Conservation (phyloP, 2,113 vertebrate species). For the Microtus oregoni region DNA sequence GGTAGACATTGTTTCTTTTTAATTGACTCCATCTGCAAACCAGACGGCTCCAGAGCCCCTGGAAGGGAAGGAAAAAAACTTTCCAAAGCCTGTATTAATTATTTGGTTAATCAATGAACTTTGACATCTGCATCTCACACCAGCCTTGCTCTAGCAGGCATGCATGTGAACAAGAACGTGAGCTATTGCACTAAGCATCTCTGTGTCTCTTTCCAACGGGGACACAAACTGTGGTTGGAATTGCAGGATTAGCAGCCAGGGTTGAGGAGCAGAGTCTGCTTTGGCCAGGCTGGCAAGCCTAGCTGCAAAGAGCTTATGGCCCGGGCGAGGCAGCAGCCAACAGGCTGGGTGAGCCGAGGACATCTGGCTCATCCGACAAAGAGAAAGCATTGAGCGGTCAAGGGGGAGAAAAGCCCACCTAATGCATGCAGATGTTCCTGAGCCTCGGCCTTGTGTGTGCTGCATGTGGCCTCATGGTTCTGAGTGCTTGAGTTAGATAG, state of each 20-base stretch:
- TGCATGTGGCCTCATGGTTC: neutral
- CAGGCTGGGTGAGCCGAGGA: neutral
- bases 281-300: neutral
- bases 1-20: conserved; percentile 50
- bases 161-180: neutral
- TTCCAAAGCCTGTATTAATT: conserved; percentile 17
- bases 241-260: neutral
- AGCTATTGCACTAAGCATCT: neutral
- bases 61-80: conserved; percentile 1
- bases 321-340: neutral
- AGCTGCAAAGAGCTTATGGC: conserved; percentile 6
- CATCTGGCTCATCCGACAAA: neutral
- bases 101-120: neutral
- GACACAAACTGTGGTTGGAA: neutral
- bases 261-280: neutral
- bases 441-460: neutral
- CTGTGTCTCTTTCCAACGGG: neutral
- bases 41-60: conserved; percentile 46
- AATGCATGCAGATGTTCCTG: neutral
- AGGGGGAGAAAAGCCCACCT: neutral
- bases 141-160: neutral
- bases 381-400: neutral
- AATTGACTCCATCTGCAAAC: conserved; percentile 54
- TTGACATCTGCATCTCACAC: conserved; percentile 27
- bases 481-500: neutral